Conservation (phyloP, 2,888 invertebrate genomes). For the Lissocephala sabroskyi region DNA sequence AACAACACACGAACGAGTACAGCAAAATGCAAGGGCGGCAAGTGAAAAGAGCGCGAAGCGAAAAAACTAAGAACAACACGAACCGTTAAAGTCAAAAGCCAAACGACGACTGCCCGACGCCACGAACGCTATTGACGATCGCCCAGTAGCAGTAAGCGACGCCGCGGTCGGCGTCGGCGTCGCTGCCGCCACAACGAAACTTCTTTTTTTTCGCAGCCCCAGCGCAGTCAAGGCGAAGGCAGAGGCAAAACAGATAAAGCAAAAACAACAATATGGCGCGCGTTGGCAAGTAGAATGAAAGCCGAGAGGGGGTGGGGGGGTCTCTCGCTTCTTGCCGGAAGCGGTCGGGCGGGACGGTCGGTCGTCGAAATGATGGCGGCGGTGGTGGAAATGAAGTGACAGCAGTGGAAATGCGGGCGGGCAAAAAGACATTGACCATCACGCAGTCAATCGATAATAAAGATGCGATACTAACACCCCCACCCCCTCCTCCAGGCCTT, state of each 20-base stretch:
- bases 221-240: conserved; percentile 16
- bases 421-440: conserved; percentile 34
- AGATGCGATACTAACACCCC: conserved; percentile 44
- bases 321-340: conserved; percentile 26
- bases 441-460: conserved; percentile 46
- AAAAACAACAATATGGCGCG: conserved; percentile 7
- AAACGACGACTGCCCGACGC: conserved; percentile 48
- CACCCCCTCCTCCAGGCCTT: conserved; percentile 36
- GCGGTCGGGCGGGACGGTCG: conserved; percentile 10
- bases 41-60: neutral
- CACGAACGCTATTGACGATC: conserved; percentile 1
- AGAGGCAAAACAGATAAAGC: neutral
- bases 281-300: conserved; percentile 33
- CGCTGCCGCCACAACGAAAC: too few relatives aligned
- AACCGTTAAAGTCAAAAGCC: conserved; percentile 56
- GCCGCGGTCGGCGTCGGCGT: too few relatives aligned
- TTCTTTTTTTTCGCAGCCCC: conserved; percentile 33
- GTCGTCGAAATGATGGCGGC: too few relatives aligned
- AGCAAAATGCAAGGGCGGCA: conserved; percentile 13
- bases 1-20: conserved; percentile 19
- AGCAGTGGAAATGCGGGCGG: conserved; percentile 52
- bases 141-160: too few relatives aligned
- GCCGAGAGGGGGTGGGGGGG: too few relatives aligned
- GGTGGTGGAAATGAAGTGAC: conserved; percentile 16
- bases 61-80: conserved; percentile 14